These are phyloP conservation scores for Nothobranchius kuhntae DNA, from an alignment of 2,113 vertebrate genomes.

Conservation along the genomic window DNA sequence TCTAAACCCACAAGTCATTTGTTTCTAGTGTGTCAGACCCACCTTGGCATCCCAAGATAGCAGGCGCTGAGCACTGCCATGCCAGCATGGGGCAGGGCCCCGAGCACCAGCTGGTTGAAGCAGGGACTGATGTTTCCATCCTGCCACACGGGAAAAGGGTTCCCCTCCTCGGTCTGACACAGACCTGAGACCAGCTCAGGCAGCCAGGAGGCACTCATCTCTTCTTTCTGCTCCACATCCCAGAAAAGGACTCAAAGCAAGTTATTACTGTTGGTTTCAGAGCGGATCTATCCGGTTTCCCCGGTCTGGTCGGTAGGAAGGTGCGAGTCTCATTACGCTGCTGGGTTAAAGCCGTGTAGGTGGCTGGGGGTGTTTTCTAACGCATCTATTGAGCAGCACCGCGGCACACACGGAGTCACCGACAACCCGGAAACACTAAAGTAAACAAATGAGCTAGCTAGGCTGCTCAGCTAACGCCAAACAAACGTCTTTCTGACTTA, in stretches of 20 bases:
- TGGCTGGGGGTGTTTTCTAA: too few relatives aligned
- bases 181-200: slow-evolving; percentile 81
- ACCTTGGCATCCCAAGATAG: slow-evolving; percentile 86
- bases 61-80: slow-evolving; percentile 86
- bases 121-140: slow-evolving; percentile 82
- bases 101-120: slow-evolving; percentile 89
- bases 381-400: neutral
- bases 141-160: slow-evolving; percentile 87
- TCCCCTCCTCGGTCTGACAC: slow-evolving; percentile 79
- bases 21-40: slow-evolving; percentile 21
- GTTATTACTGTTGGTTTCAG: neutral
- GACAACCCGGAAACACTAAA: neutral
- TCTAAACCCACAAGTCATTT: neutral
- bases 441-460: neutral
- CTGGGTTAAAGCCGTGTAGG: too few relatives aligned
- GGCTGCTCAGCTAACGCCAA: slow-evolving; percentile 3
- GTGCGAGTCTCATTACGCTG: too few relatives aligned
- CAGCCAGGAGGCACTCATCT: slow-evolving; percentile 46
- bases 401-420: neutral
- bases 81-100: slow-evolving; percentile 81
- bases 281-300: neutral
- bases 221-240: slow-evolving; percentile 16
- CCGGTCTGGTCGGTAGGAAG: too few relatives aligned
- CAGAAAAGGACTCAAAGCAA: too few relatives aligned
- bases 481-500: neutral